Evolutionary conservation across 2,888 invertebrate genomes (phyloP), one percentile per base, ranked within the genome.

Genomic region (Eristalinus sepulchralis): DNA sequence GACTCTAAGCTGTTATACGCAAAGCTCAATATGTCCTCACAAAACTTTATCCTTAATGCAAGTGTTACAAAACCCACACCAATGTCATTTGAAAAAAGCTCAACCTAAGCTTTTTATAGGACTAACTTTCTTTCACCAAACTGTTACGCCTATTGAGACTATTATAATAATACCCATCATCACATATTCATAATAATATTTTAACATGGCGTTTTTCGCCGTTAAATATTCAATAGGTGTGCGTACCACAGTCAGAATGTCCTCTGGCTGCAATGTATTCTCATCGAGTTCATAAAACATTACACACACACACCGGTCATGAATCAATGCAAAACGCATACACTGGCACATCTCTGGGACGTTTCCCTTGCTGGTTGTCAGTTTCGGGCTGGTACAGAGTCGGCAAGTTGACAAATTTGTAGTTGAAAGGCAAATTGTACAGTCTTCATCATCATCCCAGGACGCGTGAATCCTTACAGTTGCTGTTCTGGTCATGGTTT

Each of bases 391-490:
- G 53, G 36, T 17, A 33, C 31, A 34, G 31, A 57, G 78, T 55
- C 62, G 68, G 57, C 70, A 71, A 55, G 60, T 73, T 80, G 60
- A 71, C 72, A 67, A 67, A 85, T 77, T 82, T 47, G 73, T 78
- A 75, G 81, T 64, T 85, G 53, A 2, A 68, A 68, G 81, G 82
- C 82, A 76, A 76, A 80, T 76, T 31, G 60, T 75, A 36, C 33
- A 80, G 55, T 72, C 71, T 73, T 70, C 34, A 70, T 76, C 34
- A 70, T 76, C 73, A 78, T 27, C 6, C 47, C 39, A 36, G 60
- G 39, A 85, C 60, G 33, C 64, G 59, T 66, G 63, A 86, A 73
- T 82, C 66, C 68, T 82, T 73, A 75, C 78, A 75, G 31, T 66
- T 81, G 72, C 78, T 82, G 53, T 34, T 68, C 71, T 76, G 72